These are phyloP conservation scores for Drosophila hamatofila DNA, from an alignment of 2,888 invertebrate species.

Conservation along the genomic window DNA sequence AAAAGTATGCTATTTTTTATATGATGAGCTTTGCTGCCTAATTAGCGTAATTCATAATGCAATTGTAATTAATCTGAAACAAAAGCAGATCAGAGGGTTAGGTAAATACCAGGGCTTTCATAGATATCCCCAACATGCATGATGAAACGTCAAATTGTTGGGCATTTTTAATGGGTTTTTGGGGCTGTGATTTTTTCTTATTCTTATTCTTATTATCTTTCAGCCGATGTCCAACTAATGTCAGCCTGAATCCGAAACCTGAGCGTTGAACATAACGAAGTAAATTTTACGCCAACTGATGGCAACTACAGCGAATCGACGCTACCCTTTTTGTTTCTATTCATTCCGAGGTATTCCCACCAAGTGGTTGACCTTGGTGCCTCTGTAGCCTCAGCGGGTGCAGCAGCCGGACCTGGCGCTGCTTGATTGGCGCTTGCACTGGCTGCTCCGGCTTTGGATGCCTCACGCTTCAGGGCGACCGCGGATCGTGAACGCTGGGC, in stretches of 20 bases:
- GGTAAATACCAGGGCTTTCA: not conserved
- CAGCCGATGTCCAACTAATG: not conserved
- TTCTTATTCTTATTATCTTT: not conserved
- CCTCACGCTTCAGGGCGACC: not conserved
- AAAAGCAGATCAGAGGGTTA: not conserved
- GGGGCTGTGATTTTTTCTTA: not conserved
- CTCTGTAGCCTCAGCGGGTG: not conserved
- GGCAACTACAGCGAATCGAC: conserved; percentile 35
- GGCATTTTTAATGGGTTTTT: not conserved
- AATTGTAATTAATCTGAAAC: not conserved
- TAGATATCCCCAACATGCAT: not conserved
- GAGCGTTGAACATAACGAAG: conserved; percentile 5
- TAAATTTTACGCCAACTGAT: no score
- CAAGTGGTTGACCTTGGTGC: conserved; percentile 23
- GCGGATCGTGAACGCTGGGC: not conserved
- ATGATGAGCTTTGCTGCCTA: not conserved
- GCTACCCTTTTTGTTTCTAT: conserved; percentile 43
- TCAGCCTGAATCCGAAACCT: conserved; percentile 19
- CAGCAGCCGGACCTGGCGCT: not conserved
- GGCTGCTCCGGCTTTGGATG: not conserved
- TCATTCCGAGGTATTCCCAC: conserved; percentile 59
- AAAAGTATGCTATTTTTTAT: conserved; percentile 22
- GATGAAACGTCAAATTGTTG: not conserved
- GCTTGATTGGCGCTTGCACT: not conserved
- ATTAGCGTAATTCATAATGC: not conserved